A percentile compares a stretch with the other conserved stretches of the same genome.
These are phyloP conservation scores for Esperia sulphurella DNA, from an alignment of 2,888 invertebrate genomes.

Conservation along the genomic window DNA sequence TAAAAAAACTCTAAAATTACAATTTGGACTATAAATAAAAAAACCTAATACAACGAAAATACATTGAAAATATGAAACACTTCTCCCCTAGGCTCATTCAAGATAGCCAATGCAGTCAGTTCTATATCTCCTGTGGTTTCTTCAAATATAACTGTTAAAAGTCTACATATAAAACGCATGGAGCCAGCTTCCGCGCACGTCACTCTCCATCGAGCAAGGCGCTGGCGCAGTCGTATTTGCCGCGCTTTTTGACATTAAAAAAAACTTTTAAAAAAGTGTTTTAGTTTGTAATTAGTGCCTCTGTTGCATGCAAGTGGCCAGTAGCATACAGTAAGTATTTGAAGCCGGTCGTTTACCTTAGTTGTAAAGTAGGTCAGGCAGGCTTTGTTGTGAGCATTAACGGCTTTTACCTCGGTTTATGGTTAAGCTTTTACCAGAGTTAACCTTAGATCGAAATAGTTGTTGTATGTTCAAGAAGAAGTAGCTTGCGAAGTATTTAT, in stretches of 20 bases:
- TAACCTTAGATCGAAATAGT: not conserved
- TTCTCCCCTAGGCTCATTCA: slow-evolving; percentile 6
- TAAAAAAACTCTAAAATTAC: too few species aligned
- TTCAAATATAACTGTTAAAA: slow-evolving; percentile 72
- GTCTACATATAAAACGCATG: slow-evolving; percentile 66
- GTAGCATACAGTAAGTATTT: slow-evolving; percentile 48
- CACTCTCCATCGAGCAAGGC: slow-evolving; percentile 59
- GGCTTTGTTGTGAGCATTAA: slow-evolving; percentile 36
- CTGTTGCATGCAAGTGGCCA: slow-evolving; percentile 35
- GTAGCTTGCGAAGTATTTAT: not conserved
- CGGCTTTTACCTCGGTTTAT: slow-evolving; percentile 15
- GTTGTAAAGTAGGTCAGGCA: slow-evolving; percentile 46
- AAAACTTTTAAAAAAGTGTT: slow-evolving; percentile 29
- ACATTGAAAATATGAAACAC: too few species aligned
- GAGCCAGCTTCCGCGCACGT: slow-evolving; percentile 66
- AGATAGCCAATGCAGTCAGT: slow-evolving; percentile 24
- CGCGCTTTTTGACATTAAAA: slow-evolving; percentile 45
- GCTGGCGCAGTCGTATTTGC: slow-evolving; percentile 52
- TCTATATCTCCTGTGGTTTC: slow-evolving; percentile 45
- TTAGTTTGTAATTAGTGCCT: slow-evolving; percentile 42
- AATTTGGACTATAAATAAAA: too few species aligned
- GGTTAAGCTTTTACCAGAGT: slow-evolving; percentile 6
- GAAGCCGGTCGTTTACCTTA: slow-evolving; percentile 36
- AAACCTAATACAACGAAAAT: too few species aligned
- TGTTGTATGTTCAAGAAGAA: not conserved